Base-by-base conservation (phyloP, 2,113 vertebrate species). In the Balaenoptera acutorostrata region DNA sequence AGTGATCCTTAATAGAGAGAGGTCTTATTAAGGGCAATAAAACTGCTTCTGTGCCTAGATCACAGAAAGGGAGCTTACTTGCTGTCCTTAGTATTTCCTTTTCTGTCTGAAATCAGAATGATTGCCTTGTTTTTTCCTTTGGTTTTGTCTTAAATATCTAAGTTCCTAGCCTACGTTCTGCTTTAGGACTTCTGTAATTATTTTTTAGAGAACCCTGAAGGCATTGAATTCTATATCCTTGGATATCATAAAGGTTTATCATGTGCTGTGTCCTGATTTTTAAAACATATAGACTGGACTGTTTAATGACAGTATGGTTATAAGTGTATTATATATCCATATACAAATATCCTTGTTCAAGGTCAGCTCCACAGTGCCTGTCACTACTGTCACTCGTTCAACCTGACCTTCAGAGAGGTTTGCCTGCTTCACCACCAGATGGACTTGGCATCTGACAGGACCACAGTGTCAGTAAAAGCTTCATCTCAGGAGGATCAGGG, bases 211-310 rank as follows among this genome's bases (percentile, higher is more conserved):
- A 97, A 96, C 87, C 95, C 96, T 97, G 93, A 97, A 96, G 96
- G 97, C 80, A 36, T 91, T 97, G 92, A 91, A 7, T 98, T 61
- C 97, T 95, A n/a, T 94, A 92, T 95, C 95, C 96, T 78, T 77
- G 55, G 72, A 95, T 97, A 64, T 39, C n/a, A 2, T 92, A 98
- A 97, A 91, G 92, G 86, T 97, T 97, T 49, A 86, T 92, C 88
- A 49, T 97, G 91, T 98, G 88, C 96, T 98, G 63, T 98, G 80
- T 97, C 96, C 97, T 97, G 95, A 96, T 94, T 98, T 97, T 96
- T 98, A 69, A 41, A 96, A 31, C 39, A 33, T 80, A 41, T 31
- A 25, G 18, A 64, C 80, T 11, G 8, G 10, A 44, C 33, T 89
- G 0, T 81, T 85, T 44, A 82, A 18, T 68, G 72, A 80, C 87